Conservation (phyloP, 1,140 invertebrate genomes). For the Drosophila bocqueti region DNA sequence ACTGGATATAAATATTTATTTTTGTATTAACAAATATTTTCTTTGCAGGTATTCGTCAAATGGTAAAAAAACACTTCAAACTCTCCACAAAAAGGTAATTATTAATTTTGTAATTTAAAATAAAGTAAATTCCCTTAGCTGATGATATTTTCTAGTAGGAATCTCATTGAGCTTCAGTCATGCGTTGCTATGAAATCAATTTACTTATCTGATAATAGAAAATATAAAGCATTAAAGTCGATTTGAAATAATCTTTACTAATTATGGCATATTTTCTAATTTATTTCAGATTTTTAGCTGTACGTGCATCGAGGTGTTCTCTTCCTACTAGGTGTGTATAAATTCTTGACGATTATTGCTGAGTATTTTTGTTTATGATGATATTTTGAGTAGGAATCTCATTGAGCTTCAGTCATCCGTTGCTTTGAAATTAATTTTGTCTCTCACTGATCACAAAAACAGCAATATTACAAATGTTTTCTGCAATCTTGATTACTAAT, state of each 20-base stretch:
- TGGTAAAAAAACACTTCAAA: no score
- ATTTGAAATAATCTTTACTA: constrained; percentile 8
- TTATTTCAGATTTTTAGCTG: constrained; percentile 16
- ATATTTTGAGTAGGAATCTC: constrained; percentile 87
- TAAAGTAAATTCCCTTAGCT: constrained; percentile 1
- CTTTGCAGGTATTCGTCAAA: neutral
- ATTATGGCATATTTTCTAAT: constrained; percentile 2
- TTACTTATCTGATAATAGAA: constrained; percentile 37
- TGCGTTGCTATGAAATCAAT: constrained; percentile 80
- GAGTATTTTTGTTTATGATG: constrained; percentile 48
- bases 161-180: constrained; percentile 87
- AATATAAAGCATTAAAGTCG: neutral
- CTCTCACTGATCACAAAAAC: constrained; percentile 50
- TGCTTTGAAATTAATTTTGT: constrained; percentile 79
- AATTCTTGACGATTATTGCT: neutral
- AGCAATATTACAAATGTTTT: neutral
- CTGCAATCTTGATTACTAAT: constrained; percentile 15
- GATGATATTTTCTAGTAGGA: constrained; percentile 85
- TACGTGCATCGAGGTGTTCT: no score
- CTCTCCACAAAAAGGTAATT: constrained; percentile 33
- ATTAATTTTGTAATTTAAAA: neutral
- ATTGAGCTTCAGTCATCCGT: constrained; percentile 86
- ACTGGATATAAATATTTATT: neutral
- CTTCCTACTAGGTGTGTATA: constrained; percentile 51
- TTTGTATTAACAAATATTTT: neutral